Conservation (phyloP, 1,140 invertebrate species). For the Saccostrea echinata region DNA sequence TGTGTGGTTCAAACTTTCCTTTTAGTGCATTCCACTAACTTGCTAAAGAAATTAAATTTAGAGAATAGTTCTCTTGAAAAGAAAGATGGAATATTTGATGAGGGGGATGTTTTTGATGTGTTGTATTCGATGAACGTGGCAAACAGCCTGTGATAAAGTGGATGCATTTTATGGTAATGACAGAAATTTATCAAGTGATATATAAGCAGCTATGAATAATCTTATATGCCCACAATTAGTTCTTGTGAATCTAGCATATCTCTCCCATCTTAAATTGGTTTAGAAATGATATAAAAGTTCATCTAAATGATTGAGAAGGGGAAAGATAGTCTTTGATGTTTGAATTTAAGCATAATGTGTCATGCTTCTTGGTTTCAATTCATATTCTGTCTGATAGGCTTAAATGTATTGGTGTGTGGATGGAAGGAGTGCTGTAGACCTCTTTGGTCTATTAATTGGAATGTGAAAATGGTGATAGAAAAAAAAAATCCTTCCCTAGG, state of each 20-base stretch:
- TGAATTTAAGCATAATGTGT: constrained; percentile 43
- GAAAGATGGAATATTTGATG: constrained; percentile 31
- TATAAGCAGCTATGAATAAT: constrained; percentile 39
- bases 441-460: neutral
- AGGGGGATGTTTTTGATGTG: constrained; percentile 27
- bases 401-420: neutral
- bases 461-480: neutral
- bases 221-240: constrained; percentile 34
- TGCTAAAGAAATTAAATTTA: constrained; percentile 10
- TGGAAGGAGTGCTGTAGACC: neutral
- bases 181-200: constrained; percentile 36
- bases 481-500: neutral
- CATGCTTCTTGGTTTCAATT: constrained; percentile 29
- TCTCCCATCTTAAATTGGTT: constrained; percentile 26
- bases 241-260: constrained; percentile 26
- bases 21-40: neutral
- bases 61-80: neutral
- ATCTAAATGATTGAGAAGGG: constrained; percentile 35
- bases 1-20: neutral
- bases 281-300: constrained; percentile 37
- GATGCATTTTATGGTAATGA: constrained; percentile 37
- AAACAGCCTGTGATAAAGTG: constrained; percentile 7
- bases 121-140: neutral
- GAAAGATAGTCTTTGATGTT: constrained; percentile 35
- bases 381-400: neutral